phyloP scores from a whole-genome alignment of 1,140 invertebrate species.

The Bombus fervidus region DNA sequence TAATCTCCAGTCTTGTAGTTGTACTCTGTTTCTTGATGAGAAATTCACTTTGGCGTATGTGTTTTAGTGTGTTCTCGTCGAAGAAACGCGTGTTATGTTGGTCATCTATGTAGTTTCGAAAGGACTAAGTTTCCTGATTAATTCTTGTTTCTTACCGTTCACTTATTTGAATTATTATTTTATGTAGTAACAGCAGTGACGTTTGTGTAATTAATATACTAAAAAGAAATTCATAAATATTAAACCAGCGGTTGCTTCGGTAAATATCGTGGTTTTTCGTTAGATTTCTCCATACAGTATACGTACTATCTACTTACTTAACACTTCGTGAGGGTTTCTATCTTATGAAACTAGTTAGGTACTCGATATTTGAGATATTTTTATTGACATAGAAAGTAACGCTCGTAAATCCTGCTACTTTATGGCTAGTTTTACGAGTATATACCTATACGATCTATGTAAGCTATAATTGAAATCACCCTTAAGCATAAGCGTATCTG shows the following conservation, averaged over 20 bases:
- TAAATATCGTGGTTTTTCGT: neutral
- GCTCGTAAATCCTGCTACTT: slow-evolving; percentile 42
- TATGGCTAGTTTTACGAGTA: slow-evolving; percentile 42
- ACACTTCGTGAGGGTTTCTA: neutral
- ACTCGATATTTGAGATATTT: neutral
- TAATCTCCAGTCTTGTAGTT: neutral
- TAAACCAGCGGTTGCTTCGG: neutral
- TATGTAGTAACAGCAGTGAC: neutral
- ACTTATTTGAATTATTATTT: neutral
- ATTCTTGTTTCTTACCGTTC: neutral
- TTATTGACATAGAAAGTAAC: slow-evolving; percentile 32
- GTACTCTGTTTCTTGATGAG: neutral
- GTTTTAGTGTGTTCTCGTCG: neutral
- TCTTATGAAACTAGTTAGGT: neutral
- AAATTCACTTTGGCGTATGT: neutral
- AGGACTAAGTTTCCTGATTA: neutral
- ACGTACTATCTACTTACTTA: neutral
- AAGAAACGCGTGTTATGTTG: neutral
- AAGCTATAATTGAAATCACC: slow-evolving; percentile 51
- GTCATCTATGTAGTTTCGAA: neutral
- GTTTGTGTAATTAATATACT: neutral
- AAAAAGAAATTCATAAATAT: neutral
- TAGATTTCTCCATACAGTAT: neutral
- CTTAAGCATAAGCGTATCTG: slow-evolving; percentile 5
- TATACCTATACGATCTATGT: slow-evolving; percentile 12